phyloP scores from a whole-genome alignment of 2,888 invertebrate genomes.

The Cantharis rufa region DNA sequence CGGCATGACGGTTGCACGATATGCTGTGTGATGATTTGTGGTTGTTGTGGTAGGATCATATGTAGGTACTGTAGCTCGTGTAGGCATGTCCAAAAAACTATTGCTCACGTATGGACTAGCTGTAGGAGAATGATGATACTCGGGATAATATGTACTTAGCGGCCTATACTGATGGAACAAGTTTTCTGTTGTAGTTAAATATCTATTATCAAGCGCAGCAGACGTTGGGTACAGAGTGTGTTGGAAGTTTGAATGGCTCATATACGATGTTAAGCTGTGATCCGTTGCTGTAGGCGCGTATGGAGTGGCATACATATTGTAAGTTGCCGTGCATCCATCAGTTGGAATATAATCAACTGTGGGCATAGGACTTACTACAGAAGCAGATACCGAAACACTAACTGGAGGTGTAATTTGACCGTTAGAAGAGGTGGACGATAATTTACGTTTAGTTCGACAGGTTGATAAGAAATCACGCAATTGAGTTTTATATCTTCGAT shows the following conservation, averaged over 20 bases:
- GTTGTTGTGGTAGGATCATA: constrained; percentile 59
- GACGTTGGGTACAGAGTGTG: constrained; percentile 63
- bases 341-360: constrained; percentile 71
- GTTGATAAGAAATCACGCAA: constrained; percentile 90
- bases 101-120: constrained; percentile 72
- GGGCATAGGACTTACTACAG: constrained; percentile 61
- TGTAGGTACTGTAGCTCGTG: constrained; percentile 65
- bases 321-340: constrained; percentile 69
- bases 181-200: constrained; percentile 79
- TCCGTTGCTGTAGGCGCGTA: constrained; percentile 73
- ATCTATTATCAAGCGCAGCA: constrained; percentile 60
- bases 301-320: constrained; percentile 80
- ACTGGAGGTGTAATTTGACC: constrained; percentile 54
- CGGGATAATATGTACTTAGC: constrained; percentile 80
- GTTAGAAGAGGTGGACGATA: constrained; percentile 49
- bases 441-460: constrained; percentile 74
- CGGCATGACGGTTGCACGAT: constrained; percentile 52
- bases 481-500: constrained; percentile 91
- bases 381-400: constrained; percentile 60
- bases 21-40: constrained; percentile 55
- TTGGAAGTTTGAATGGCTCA: constrained; percentile 73
- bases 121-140: constrained; percentile 73
- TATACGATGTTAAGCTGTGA: constrained; percentile 64
- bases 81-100: constrained; percentile 79
- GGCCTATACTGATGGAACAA: constrained; percentile 89